Percentiles rank a stretch among this genome's conserved stretches.
Conservation (phyloP, 1,140 invertebrate genomes). For the Xylocopa sonorina region DNA sequence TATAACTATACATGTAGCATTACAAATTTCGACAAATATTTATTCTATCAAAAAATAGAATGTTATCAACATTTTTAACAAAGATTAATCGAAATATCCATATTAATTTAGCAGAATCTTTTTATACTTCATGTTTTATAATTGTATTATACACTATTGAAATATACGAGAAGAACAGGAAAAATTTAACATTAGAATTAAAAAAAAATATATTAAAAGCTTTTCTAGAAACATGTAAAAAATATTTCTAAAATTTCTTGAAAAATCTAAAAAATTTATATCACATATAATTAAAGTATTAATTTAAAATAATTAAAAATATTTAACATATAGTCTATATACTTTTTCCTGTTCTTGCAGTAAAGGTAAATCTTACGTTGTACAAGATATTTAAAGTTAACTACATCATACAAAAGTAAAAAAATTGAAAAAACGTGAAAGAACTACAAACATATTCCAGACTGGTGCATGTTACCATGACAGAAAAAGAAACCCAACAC, state of each 20-base stretch:
- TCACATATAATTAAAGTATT: neutral
- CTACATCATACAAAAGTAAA: constrained; percentile 61
- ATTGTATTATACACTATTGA: constrained; percentile 37
- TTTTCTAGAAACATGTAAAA: too few relatives aligned
- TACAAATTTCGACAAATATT: constrained; percentile 19
- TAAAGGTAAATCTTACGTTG: constrained; percentile 47
- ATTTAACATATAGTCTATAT: constrained; percentile 20
- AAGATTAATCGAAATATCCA: constrained; percentile 6
- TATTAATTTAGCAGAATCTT: constrained; percentile 31
- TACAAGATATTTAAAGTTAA: constrained; percentile 61
- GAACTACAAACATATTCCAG: constrained; percentile 72
- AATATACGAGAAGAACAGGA: constrained; percentile 25
- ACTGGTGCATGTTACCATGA: constrained; percentile 82
- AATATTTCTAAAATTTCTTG: neutral
- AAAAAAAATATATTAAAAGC: constrained; percentile 5
- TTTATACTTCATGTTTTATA: constrained; percentile 29
- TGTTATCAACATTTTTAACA: constrained; percentile 7
- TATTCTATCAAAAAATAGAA: constrained; percentile 27
- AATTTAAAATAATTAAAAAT: constrained; percentile 15
- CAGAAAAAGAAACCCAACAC: constrained; percentile 77
- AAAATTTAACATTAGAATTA: constrained; percentile 9
- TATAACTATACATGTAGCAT: constrained; percentile 20
- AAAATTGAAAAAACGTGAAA: constrained; percentile 55
- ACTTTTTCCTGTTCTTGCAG: constrained; percentile 44
- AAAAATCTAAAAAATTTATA: neutral